Percentiles rank a stretch among this genome's conserved stretches.
Conservation (phyloP, 2,888 invertebrate genomes). For the Busseola fusca region DNA sequence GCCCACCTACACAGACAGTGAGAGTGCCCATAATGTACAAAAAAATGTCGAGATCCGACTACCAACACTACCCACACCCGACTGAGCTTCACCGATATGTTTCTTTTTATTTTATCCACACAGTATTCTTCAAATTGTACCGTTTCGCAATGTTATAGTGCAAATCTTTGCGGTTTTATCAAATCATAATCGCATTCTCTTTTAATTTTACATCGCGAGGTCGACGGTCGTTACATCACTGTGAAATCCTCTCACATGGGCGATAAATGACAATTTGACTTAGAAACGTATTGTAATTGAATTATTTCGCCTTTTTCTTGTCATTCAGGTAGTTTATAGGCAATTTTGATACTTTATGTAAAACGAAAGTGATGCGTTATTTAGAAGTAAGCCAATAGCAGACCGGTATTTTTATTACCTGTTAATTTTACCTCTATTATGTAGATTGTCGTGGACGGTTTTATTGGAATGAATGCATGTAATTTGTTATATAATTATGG, state of each 20-base stretch:
- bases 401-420: slow-evolving; percentile 3
- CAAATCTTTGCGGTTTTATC: slow-evolving; percentile 64
- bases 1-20: not conserved
- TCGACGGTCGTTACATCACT: slow-evolving; percentile 58
- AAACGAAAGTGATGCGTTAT: not conserved
- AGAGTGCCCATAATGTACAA: not conserved
- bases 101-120: slow-evolving; percentile 59
- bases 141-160: slow-evolving; percentile 60
- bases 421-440: not conserved
- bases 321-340: not conserved
- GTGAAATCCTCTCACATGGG: slow-evolving; percentile 58
- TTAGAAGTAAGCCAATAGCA: not conserved
- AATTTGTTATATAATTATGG: not conserved
- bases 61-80: slow-evolving; percentile 17
- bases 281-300: slow-evolving; percentile 29
- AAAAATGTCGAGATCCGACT: slow-evolving; percentile 1
- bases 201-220: slow-evolving; percentile 64
- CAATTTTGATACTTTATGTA: not conserved
- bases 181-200: slow-evolving; percentile 66
- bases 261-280: slow-evolving; percentile 49
- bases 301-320: slow-evolving; percentile 24
- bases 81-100: slow-evolving; percentile 49
- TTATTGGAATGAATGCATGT: not conserved
- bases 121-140: slow-evolving; percentile 56
- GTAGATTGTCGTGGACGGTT: not conserved